Conservation (phyloP, 2,797 vertebrate genomes). For the Poecilia picta region DNA sequence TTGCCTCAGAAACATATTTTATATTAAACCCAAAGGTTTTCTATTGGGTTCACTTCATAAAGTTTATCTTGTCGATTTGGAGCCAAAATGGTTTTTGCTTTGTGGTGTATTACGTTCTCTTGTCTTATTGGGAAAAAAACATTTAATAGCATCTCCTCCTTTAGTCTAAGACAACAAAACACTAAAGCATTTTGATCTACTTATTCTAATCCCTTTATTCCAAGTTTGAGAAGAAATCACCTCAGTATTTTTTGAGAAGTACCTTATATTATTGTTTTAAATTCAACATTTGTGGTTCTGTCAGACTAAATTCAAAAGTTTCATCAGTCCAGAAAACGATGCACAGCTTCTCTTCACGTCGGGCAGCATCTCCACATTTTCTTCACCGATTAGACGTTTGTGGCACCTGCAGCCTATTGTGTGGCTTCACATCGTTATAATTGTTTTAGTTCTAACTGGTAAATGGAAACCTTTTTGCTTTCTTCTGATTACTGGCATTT, state of each 20-base stretch:
- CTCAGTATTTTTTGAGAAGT: background rate
- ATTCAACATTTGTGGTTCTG: no score
- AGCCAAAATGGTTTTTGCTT: background rate
- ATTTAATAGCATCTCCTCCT: background rate
- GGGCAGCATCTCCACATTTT: background rate
- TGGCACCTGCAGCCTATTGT: background rate
- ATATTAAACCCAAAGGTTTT: background rate
- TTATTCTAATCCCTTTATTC: no score
- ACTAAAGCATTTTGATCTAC: no score
- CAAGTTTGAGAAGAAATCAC: background rate
- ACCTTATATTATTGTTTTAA: background rate
- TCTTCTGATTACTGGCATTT: background rate
- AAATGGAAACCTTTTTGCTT: background rate
- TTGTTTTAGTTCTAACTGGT: background rate
- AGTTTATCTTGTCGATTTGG: background rate
- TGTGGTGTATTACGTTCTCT: background rate
- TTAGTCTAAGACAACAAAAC: background rate
- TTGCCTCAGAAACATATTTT: background rate
- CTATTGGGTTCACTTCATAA: background rate
- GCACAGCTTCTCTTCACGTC: background rate
- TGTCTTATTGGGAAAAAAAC: background rate
- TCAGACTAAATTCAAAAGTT: background rate
- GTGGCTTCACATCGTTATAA: background rate
- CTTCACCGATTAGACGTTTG: background rate
- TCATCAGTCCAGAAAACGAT: background rate